A percentile compares a stretch with the other conserved stretches of the same genome.
Conservation (phyloP, 2,797 vertebrate species). For the Galago senegalensis region DNA sequence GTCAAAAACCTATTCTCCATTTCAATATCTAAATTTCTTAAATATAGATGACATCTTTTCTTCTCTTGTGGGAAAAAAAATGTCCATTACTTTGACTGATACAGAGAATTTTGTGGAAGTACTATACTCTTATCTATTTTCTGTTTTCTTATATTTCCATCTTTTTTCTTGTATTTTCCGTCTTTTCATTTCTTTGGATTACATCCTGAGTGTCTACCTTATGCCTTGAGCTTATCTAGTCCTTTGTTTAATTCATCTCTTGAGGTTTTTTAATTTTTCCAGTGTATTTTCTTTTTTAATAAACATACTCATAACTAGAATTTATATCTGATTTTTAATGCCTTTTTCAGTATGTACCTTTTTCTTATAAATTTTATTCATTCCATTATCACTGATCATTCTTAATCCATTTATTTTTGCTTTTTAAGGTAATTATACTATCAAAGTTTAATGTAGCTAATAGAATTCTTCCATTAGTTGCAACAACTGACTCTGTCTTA, state of each 20-base stretch:
- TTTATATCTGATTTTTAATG: background rate
- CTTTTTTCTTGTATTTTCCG: background rate
- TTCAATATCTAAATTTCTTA: constrained; percentile 51
- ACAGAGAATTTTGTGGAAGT: background rate
- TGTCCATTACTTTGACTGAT: background rate
- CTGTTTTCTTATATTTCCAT: background rate
- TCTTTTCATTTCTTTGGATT: constrained; percentile 16
- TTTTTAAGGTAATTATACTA: constrained; percentile 5
- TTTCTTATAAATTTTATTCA: background rate
- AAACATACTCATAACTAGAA: constrained; percentile 24
- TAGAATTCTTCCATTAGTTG: background rate
- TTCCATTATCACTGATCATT: background rate
- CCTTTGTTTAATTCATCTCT: background rate
- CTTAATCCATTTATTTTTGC: background rate
- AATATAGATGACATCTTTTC: background rate
- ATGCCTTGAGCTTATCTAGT: background rate
- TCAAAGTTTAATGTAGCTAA: background rate
- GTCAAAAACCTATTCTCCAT: background rate
- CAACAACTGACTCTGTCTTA: background rate
- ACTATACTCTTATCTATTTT: background rate
- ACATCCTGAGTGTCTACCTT: background rate
- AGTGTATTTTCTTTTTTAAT: constrained; percentile 19
- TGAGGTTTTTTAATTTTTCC: background rate
- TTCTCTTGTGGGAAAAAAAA: background rate
- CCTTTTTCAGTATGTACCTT: background rate